Evolutionary conservation across 1,140 invertebrate genomes (phyloP), one percentile per base, ranked within the genome.

Genomic region (Spodoptera frugiperda): DNA sequence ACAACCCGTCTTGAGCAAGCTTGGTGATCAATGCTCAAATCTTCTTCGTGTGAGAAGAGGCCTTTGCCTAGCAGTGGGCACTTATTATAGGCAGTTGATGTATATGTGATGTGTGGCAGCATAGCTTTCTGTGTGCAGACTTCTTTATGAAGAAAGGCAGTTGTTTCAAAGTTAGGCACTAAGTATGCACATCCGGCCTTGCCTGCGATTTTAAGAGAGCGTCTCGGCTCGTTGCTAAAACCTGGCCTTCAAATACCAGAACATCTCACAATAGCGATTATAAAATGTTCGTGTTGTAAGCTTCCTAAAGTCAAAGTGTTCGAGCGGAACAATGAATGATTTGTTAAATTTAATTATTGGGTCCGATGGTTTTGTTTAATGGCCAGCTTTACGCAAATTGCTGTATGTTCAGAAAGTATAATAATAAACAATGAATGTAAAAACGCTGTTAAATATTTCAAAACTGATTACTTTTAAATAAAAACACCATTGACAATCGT

Each of bases 191-290:
- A 77, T 74, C 70, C 79, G 77, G 75, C 82, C 76, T 84, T 80
- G 82, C 54, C 49, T 83, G 78, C 76, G 78, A 75, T 77, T 84
- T 81, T 76, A 59, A 53, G 82, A 83, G 82, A 83, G 80, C 79
- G 81, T 82, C 59, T 73, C 51, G 33, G 30, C 48, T 54, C 67
- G 68, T 74, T 73, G 61, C 70, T 65, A 17, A 73, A 57, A 68
- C 14, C 19, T 51, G 61, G 21, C 77, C 77, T 78, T 67, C 51
- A 33, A 11, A 78, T 78, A 25, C 70, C 61, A 55, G 48, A 75
- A 75, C 59, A 75, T 73, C 71, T 73, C 71, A 73, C 71, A 73
- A 73, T 25, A 17, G 17, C 44, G 55, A 68, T 51, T 68, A 68
- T 68, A 53, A 51, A 68, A 63, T 33, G 59, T 12, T 63, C 8